Conservation (phyloP, 2,888 invertebrate species). For the Xanthorhoe spadicearia region DNA sequence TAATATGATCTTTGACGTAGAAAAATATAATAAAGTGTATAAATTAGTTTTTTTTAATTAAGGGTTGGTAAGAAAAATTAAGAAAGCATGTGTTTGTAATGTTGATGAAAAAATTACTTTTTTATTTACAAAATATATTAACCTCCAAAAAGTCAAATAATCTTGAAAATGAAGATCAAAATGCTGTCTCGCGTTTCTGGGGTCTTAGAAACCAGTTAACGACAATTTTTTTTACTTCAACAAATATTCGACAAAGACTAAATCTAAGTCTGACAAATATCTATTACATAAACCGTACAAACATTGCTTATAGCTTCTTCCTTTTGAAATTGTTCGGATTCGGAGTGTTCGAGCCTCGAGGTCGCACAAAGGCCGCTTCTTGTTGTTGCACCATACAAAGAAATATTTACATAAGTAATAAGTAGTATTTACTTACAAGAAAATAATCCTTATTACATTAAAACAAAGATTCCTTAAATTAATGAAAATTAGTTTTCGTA, state of each 20-base stretch:
- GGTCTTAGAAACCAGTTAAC: no score
- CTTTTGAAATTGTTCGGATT: constrained; percentile 27
- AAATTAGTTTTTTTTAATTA: no score
- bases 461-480: background rate
- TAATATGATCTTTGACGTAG: no score
- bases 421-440: constrained; percentile 18
- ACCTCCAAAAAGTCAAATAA: no score
- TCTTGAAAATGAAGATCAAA: no score
- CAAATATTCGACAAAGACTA: background rate
- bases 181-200: no score
- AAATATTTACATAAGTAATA: constrained; percentile 26
- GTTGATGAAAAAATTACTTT: no score
- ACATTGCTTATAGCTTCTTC: constrained; percentile 28
- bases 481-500: background rate
- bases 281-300: constrained; percentile 36
- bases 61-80: no score
- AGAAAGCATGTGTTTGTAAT: no score
- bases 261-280: constrained; percentile 35
- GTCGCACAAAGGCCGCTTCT: constrained; percentile 34
- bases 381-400: constrained; percentile 28
- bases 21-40: no score
- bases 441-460: background rate
- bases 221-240: no score
- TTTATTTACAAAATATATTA: no score
- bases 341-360: constrained; percentile 24